Base-by-base conservation (phyloP, 2,797 vertebrate genomes). In the Chromis chromis region DNA sequence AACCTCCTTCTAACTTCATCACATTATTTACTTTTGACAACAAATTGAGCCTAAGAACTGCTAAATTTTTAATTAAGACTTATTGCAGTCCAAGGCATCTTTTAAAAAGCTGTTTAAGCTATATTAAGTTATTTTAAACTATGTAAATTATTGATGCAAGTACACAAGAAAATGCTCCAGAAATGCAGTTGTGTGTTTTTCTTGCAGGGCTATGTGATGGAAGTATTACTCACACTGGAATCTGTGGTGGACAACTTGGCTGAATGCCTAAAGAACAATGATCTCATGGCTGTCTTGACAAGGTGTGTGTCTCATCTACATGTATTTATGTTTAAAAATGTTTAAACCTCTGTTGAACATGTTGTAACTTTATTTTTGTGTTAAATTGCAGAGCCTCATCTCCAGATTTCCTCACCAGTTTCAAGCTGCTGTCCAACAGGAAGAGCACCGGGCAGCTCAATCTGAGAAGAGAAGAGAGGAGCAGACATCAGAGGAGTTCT, bases 381-480 rank as follows among this genome's bases (percentile, higher is more conserved):
- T 44, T 82, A 10, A 1, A 58, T 64, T 83, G 0, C 92, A 99
- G 98, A 85, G 96, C 96, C 27, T 97, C 98, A 3, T 99, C 98
- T 9, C 97, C 97, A 64, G 98, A 99, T 89, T 94, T 97, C 74
- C 93, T 95, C 68, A 95, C 95, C 3, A 97, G 88, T 77, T 91
- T 95, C 33, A 98, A 98, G 87, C 90, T 96, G 81, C 95, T 94
- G 0, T 96, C 95, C 54, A 98, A 96, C 91, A 90, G 96, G 52
- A 99, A 99, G 85, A 99, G 97, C 92, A 98, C 98, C 0, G 97
- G 97, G 9, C 98, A 99, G 82, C 94, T 99, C 28, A 96, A 96
- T 3, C 74, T 94, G 4, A 75, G 94, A 27, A 95, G 96, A 0
- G 93, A 95, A 10, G 98, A 99, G 63, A 91, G 95, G 27, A 96